Conservation (phyloP, 1,140 invertebrate genomes). For the Steinernema feltiae region DNA sequence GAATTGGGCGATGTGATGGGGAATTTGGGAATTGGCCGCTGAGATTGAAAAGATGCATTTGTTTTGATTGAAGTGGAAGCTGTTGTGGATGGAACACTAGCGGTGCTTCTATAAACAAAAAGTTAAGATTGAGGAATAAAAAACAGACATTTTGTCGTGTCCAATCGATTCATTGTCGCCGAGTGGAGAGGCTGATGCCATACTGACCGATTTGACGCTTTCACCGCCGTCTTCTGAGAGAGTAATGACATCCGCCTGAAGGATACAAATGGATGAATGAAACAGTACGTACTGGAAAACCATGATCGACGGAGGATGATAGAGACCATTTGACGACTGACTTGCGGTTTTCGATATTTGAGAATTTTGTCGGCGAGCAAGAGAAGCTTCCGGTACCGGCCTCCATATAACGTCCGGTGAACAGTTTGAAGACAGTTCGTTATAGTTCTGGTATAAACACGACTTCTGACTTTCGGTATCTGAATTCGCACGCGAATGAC, state of each 20-base stretch:
- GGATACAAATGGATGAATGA: too few relatives aligned
- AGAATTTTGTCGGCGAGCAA: slow-evolving; percentile 27
- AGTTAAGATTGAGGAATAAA: background rate
- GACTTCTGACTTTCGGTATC: background rate
- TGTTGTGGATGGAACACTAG: background rate
- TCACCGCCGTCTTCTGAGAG: background rate
- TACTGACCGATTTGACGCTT: background rate
- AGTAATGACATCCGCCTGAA: background rate
- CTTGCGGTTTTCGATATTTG: slow-evolving; percentile 24
- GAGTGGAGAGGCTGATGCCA: background rate
- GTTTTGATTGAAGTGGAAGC: background rate
- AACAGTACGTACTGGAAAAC: background rate
- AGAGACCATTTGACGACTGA: background rate
- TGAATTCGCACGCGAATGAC: slow-evolving; percentile 3
- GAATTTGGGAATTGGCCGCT: slow-evolving; percentile 16
- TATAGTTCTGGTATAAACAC: background rate
- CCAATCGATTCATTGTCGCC: background rate
- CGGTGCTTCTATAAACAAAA: background rate
- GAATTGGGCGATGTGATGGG: slow-evolving; percentile 33
- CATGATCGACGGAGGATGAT: background rate
- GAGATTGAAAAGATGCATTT: background rate
- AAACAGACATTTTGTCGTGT: background rate
- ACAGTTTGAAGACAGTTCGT: background rate
- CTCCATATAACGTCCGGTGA: slow-evolving; percentile 24
- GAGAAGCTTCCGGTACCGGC: slow-evolving; percentile 27